Evolutionary conservation across 2,888 invertebrate species (phyloP).

Genomic region (Xanthia togata): DNA sequence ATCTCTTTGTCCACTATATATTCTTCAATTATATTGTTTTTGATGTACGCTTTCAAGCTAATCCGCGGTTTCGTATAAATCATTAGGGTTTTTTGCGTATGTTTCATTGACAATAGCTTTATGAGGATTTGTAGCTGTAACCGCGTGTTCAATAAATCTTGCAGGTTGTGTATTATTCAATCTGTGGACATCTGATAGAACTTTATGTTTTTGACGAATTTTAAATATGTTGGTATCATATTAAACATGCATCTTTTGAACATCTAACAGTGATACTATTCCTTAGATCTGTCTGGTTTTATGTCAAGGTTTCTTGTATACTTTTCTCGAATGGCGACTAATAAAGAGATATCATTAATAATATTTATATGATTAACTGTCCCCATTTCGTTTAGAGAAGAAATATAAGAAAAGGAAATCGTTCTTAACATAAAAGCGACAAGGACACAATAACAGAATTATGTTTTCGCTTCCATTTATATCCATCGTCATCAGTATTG

Average conservation of each 20-base stretch:
- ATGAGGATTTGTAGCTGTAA: constrained; percentile 71
- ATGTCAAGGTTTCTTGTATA: constrained; percentile 54
- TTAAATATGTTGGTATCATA: constrained; percentile 50
- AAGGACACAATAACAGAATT: constrained; percentile 66
- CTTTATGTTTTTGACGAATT: constrained; percentile 35
- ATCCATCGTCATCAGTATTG: constrained; percentile 78
- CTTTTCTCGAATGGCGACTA: constrained; percentile 37
- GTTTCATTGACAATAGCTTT: constrained; percentile 77
- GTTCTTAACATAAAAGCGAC: constrained; percentile 50
- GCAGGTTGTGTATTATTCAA: constrained; percentile 39
- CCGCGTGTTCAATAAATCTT: constrained; percentile 47
- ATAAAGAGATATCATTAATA: constrained; percentile 52
- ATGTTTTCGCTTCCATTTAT: constrained; percentile 65
- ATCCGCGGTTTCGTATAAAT: constrained; percentile 77
- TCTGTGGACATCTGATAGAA: constrained; percentile 51
- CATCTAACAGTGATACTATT: constrained; percentile 40
- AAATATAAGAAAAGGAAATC: constrained; percentile 61
- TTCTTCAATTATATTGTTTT: constrained; percentile 77
- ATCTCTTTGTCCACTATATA: constrained; percentile 83
- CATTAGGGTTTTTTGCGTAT: constrained; percentile 66
- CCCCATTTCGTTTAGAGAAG: constrained; percentile 35
- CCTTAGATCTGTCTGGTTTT: constrained; percentile 41
- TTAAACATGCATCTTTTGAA: constrained; percentile 43
- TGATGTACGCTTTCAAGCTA: constrained; percentile 77
- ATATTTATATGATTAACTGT: constrained; percentile 56